Percentiles rank a stretch among this genome's conserved stretches.
Conservation (phyloP, 2,797 vertebrate species). For the Cheirogaleus major region DNA sequence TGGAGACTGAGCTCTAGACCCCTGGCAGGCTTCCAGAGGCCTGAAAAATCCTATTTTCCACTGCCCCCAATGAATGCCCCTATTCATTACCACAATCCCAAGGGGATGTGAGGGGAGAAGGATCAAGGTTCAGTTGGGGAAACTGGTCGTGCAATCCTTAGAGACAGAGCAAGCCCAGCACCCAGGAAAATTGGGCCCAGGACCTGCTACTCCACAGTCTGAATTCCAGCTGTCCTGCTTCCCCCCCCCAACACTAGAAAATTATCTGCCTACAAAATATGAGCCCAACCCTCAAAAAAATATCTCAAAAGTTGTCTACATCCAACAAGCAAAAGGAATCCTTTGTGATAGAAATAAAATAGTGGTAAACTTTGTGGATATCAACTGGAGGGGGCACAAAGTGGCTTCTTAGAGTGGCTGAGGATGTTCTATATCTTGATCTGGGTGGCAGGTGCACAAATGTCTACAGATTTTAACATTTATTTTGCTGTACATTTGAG, state of each 20-base stretch:
- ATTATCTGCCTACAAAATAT: not conserved
- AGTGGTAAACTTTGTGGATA: not conserved
- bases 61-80: not conserved
- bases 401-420: not conserved
- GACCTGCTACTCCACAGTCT: not conserved
- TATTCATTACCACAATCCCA: not conserved
- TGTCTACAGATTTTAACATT: not conserved
- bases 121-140: not conserved
- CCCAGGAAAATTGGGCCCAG: not conserved
- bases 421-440: not conserved
- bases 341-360: not conserved
- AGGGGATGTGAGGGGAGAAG: not conserved
- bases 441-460: not conserved
- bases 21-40: not conserved
- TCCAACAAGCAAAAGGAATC: slow-evolving; percentile 11
- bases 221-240: not conserved
- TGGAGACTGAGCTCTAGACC: not conserved
- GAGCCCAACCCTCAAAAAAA: not conserved
- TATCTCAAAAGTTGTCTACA: not conserved
- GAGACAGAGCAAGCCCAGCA: not conserved
- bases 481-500: not conserved
- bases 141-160: not conserved
- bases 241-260: not conserved
- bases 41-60: not conserved
- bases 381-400: not conserved